These are phyloP conservation scores for Babyrousa celebensis DNA, from an alignment of 2,797 vertebrate genomes.

Conservation along the genomic window DNA sequence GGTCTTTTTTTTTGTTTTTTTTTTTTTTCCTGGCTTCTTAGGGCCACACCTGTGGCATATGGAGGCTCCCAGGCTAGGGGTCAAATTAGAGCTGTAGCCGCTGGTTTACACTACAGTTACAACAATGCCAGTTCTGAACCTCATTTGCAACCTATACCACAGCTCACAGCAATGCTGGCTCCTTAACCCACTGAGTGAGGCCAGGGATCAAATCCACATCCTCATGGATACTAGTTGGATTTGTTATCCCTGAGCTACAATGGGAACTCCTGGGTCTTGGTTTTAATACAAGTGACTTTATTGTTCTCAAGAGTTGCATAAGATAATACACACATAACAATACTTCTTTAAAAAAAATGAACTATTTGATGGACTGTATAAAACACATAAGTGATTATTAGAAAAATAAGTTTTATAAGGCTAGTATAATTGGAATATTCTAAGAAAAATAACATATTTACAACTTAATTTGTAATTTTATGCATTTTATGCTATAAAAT, in stretches of 20 bases:
- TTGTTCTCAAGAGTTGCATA: neutral
- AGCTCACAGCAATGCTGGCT: too few species aligned
- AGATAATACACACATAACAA: neutral
- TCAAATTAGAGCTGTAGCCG: too few species aligned
- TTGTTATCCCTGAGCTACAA: too few species aligned
- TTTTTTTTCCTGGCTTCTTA: too few species aligned
- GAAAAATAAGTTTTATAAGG: constrained; percentile 26
- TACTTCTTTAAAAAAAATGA: neutral
- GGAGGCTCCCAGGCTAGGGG: too few species aligned
- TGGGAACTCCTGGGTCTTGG: neutral
- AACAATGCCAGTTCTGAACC: too few species aligned
- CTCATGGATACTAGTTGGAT: too few species aligned
- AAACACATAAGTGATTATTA: neutral
- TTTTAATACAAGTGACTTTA: neutral
- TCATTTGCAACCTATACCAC: too few species aligned
- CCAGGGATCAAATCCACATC: too few species aligned
- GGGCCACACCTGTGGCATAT: too few species aligned
- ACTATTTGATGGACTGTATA: neutral
- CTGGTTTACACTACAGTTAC: too few species aligned
- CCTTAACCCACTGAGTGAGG: too few species aligned
- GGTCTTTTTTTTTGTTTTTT: neutral
- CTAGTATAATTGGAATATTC: neutral
- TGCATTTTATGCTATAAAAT: neutral
- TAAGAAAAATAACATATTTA: constrained; percentile 30
- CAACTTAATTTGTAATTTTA: neutral